phyloP scores from a whole-genome alignment of 2,888 invertebrate genomes.

The Pemphredon lugubris region DNA sequence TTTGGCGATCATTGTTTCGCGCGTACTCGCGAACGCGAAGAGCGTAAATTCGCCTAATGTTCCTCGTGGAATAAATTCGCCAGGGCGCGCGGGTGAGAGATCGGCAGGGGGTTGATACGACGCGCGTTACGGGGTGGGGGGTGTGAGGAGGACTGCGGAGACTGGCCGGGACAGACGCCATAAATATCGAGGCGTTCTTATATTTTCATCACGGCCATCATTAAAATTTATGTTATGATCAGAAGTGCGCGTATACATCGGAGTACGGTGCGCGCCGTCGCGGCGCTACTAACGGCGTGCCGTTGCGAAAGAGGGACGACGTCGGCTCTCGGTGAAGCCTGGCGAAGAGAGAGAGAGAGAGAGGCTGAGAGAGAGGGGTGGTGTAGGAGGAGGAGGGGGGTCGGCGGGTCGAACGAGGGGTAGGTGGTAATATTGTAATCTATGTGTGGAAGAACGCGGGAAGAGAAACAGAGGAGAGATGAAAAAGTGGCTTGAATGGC shows the following conservation, averaged over 20 bases:
- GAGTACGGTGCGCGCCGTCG: conserved; percentile 58
- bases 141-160: conserved; percentile 17
- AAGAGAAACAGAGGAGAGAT: conserved; percentile 74
- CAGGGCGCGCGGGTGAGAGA: not conserved
- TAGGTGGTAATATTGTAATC: conserved; percentile 80
- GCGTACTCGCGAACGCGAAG: too few relatives aligned
- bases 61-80: too few relatives aligned
- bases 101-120: conserved; percentile 1
- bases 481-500: conserved; percentile 79
- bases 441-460: conserved; percentile 79
- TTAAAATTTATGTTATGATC: conserved; percentile 81
- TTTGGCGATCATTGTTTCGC: too few relatives aligned
- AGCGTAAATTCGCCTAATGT: too few relatives aligned
- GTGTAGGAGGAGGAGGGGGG: conserved; percentile 34
- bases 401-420: conserved; percentile 55
- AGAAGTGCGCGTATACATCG: conserved; percentile 78
- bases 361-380: too few relatives aligned
- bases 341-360: too few relatives aligned
- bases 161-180: conserved; percentile 65
- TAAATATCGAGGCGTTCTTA: conserved; percentile 80
- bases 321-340: too few relatives aligned
- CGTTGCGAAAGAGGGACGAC: conserved; percentile 43
- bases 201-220: conserved; percentile 80
- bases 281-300: conserved; percentile 50
- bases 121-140: not conserved